Evolutionary conservation across 2,797 vertebrate genomes (phyloP), one percentile per base, ranked within the genome.

Genomic region (Micropoecilia bifurca): DNA sequence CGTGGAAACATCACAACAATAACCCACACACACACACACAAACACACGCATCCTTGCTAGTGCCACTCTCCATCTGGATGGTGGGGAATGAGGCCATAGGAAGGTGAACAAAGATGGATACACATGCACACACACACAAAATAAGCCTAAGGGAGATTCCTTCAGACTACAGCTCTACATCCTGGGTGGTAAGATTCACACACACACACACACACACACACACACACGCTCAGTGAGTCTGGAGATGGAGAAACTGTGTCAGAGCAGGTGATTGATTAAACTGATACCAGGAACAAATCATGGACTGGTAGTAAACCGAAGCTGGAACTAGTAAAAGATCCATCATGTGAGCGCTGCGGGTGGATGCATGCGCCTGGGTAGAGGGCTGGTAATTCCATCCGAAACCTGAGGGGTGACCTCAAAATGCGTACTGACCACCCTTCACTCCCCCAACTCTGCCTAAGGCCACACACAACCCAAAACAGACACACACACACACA

Each of bases 401-500:
- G 39, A 85, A 92, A 92, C 89, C 86, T 79, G 83, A 71, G 48
- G 83, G 78, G 84, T 91, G 91, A 95, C 90, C 92, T 89, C 93
- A 93, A 92, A 95, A 94, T 92, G 94, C 79, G 84, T 73, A 82
- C 46, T 85, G 81, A 85, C 86, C 75, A 69, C 72, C 69, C 25
- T 66, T 74, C 28, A 69, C 8, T 1, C 36, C 28, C 83, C 68
- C 50, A 50, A 48, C 25, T 73, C 76, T 68, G 57, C 93, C 91
- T 59, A 72, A 90, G 93, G 92, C 90, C 59, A 76, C 82, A 89
- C 87, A 88, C 87, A 89, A 90, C 80, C 84, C 89, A 93, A 91
- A 91, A 92, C 89, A 93, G 83, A 92, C 87, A 63, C 61, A 92
- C 89, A 93, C 84, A 91, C 86, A 92, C 89, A 93, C 83, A 91